Evolutionary conservation across 2,888 invertebrate species (phyloP).

Genomic region (Odontocolon sp.): DNA sequence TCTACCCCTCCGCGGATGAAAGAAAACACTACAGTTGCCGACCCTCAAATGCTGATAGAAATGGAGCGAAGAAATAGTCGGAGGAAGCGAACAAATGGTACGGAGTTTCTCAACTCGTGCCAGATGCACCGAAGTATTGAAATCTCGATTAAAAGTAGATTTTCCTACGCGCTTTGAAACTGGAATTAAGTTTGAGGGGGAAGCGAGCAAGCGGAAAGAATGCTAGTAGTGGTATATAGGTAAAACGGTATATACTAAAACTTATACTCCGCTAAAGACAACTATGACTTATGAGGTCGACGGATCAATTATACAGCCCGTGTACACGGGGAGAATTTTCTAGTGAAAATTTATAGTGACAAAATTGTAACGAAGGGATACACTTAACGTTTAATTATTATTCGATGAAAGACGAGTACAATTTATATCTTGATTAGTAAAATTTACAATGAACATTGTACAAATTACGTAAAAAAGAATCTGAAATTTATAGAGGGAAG

Average conservation of each 20-base stretch:
- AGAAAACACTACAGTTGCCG: neutral
- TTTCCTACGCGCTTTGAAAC: conserved; percentile 6
- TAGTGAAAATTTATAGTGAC: too few relatives aligned
- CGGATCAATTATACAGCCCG: neutral
- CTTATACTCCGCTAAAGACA: neutral
- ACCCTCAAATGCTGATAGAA: conserved; percentile 1
- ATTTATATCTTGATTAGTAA: too few relatives aligned
- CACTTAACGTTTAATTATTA: too few relatives aligned
- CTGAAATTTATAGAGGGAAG: too few relatives aligned
- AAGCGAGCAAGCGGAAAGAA: neutral
- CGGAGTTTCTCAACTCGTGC: conserved; percentile 29
- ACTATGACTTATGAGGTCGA: conserved; percentile 22
- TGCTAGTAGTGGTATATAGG: neutral
- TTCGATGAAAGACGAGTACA: too few relatives aligned
- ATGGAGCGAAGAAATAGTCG: too few relatives aligned
- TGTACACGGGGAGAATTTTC: too few relatives aligned
- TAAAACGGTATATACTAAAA: neutral
- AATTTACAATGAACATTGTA: too few relatives aligned
- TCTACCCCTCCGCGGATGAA: neutral
- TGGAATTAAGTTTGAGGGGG: neutral
- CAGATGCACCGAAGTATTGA: conserved; percentile 21
- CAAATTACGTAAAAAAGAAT: too few relatives aligned
- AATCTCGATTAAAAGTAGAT: conserved; percentile 25
- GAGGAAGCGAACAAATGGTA: neutral
- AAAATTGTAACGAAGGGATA: too few relatives aligned